Conservation (phyloP, 1,140 invertebrate species). For the Marisa cornuarietis region DNA sequence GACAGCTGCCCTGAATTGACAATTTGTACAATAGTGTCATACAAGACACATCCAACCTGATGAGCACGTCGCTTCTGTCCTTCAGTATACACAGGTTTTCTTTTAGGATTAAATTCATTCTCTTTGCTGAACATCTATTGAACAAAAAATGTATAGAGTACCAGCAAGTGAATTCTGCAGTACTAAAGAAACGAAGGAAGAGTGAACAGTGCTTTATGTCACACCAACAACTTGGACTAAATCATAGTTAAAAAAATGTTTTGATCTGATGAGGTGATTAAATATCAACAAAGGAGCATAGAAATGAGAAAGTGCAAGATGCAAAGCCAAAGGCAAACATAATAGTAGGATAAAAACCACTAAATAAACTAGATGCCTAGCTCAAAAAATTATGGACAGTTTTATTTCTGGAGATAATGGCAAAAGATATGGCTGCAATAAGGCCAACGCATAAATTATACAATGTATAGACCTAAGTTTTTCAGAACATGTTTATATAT, state of each 20-base stretch:
- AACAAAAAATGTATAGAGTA: not conserved
- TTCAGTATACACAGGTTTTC: constrained; percentile 13
- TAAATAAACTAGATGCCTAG: too few species aligned
- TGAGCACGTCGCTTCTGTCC: constrained; percentile 26
- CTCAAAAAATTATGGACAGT: too few species aligned
- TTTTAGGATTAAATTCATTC: not conserved
- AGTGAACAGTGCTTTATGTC: not conserved
- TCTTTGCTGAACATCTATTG: not conserved
- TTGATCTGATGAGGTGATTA: not conserved
- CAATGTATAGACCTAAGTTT: too few species aligned
- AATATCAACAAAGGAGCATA: too few species aligned
- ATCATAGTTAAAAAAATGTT: not conserved
- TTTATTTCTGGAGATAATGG: too few species aligned
- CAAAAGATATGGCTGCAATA: too few species aligned
- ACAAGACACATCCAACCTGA: constrained; percentile 30
- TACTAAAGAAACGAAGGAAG: too few species aligned
- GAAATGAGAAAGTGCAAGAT: too few species aligned
- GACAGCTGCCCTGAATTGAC: constrained; percentile 28
- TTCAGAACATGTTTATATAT: too few species aligned
- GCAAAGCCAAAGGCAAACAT: too few species aligned
- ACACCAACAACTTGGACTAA: not conserved
- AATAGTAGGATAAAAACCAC: too few species aligned
- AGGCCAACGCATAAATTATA: too few species aligned
- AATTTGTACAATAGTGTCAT: constrained; percentile 26
- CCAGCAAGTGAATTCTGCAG: not conserved